Evolutionary conservation across 92 coral and sea anemone species (phyloP), one percentile per base, ranked within the genome.

Genomic region (Umimayanthus kanabou): DNA sequence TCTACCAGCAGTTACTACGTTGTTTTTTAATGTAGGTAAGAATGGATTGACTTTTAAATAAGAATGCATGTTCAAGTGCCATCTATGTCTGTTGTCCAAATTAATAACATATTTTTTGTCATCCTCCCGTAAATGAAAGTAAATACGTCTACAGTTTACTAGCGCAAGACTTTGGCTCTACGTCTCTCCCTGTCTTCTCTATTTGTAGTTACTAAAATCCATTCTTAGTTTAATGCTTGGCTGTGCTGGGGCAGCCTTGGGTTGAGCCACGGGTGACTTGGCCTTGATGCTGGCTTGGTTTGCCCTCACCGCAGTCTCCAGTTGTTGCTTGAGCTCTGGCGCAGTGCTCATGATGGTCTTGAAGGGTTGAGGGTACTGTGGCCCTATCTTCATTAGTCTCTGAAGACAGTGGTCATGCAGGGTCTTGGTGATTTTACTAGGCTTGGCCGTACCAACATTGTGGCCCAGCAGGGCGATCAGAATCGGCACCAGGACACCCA

Each of bases 201-300:
- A 96, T 76, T 97, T 97, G 88, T 89, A 97, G 88, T 97, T 97
- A 88, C 99, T 97, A 83, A 97, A 97, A 90, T 97, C 99, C 99
- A 97, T 97, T 87, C 96, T 92, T 50, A 97, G 86, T 85, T 93
- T 97, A 79, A 97, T 97, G 43, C 96, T 93, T 14, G 99, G 99
- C 70, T 95, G 93, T 61, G 94, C 91, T 23, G 98, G 94, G 8
- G 94, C 92, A 22, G 87, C 93, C 87, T 97, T 97, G 25, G 97
- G 91, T 70, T 94, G 98, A 1, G 90, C 92, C 28, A 82, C 89
- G 1, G 98, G 96, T 22, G 92, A 90, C 78, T 93, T 97, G 3
- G 98, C 88, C 73, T 90, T 92, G 22, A 81, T 91, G 45, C 94
- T 91, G 14, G 97, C 92, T 83, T 97, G 99, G 89, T 86, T 94